Evolutionary conservation across 2,113 vertebrate genomes (phyloP).

Genomic region (Apus apus): DNA sequence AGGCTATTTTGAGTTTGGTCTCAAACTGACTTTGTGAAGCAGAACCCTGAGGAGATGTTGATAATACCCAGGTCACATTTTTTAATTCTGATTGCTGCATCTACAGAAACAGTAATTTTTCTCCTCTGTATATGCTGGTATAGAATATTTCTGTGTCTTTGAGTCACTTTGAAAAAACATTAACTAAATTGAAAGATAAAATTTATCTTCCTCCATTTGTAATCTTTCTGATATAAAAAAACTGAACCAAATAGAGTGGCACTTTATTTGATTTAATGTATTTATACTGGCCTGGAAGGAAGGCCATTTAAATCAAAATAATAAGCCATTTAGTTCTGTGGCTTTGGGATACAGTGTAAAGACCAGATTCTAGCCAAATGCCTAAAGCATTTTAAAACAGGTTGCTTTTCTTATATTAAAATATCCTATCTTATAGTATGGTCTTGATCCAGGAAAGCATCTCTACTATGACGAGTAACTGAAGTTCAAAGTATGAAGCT

Average conservation of each 20-base stretch:
- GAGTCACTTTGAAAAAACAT: background rate
- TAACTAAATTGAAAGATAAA: background rate
- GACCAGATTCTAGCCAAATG: background rate
- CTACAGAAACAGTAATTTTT: background rate
- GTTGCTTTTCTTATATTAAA: background rate
- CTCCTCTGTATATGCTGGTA: background rate
- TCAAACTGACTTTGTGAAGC: background rate
- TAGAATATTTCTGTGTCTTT: background rate
- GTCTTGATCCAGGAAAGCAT: background rate
- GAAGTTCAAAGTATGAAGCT: background rate
- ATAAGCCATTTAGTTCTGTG: background rate
- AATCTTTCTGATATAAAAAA: background rate
- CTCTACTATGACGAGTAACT: background rate
- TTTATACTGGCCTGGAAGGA: background rate
- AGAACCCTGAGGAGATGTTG: background rate
- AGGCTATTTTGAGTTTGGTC: background rate
- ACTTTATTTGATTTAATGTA: background rate
- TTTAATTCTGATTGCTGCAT: background rate
- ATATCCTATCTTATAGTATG: background rate
- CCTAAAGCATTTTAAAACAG: background rate
- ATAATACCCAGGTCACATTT: background rate
- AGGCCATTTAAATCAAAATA: background rate
- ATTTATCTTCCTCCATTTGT: background rate
- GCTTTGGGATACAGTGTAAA: background rate
- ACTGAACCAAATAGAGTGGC: background rate